Evolutionary conservation across 1,140 invertebrate genomes (phyloP), one percentile per base, ranked within the genome.

Genomic region (Mylabris phalerata): DNA sequence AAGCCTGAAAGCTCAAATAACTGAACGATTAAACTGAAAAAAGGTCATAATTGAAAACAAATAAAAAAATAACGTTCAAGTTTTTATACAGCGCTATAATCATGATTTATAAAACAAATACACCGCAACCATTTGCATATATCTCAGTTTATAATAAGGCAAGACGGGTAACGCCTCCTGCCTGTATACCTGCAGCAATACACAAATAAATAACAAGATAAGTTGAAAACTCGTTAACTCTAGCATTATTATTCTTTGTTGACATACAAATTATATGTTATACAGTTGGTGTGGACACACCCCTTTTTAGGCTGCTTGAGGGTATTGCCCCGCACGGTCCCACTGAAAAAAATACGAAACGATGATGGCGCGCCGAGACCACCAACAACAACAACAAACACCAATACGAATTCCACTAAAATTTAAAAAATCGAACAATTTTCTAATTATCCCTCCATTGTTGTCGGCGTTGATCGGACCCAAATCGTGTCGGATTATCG

Each of bases 191-290:
- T 54, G 51, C 51, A 54, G 51, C 51, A 54, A 45, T 54, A 54
- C 51, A 57, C 51, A 63, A 61, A 65, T 67, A 67, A 67, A 67
- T 65, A 67, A 67, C 54, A 48, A 67, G 66, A 69, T 69, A 67
- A 69, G 61, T 62, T 54, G 61, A 60, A 67, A 68, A 68, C 67
- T 69, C 60, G 67, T 69, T 69, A 69, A 63, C 63, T 60, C 55
- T 32, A 59, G 54, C 60, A 67, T 70, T 70, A 70, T 70, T 70
- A 70, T 70, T 67, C 67, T 70, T 68, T 71, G 69, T 71, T 71
- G 69, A 71, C 67, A 69, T 61, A 71, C 69, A 69, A 71, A 71
- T 71, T 71, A 71, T 64, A 71, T 57, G 68, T 67, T 69, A 67
- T 61, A 32, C 4, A 4, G 7, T 4, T 32, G 32, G 50, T 55